phyloP scores from a whole-genome alignment of 2,113 vertebrate genomes.

The Perca schrenkii region DNA sequence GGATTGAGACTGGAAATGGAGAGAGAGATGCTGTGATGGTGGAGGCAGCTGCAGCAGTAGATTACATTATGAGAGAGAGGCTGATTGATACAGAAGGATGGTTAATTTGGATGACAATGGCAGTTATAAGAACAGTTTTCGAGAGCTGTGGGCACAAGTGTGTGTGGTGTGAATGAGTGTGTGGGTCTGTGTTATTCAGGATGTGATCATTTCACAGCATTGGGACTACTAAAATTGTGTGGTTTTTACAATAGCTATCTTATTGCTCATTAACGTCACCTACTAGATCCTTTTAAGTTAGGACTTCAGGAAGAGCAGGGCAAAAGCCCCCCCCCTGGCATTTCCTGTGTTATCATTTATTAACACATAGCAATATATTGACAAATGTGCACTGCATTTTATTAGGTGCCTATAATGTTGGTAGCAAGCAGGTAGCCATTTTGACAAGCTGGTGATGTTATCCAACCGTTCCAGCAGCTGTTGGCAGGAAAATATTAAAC shows the following conservation, averaged over 20 bases:
- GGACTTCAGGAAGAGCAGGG: neutral
- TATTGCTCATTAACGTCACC: constrained; percentile 3
- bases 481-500: constrained; percentile 17
- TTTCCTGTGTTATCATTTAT: neutral
- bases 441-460: neutral
- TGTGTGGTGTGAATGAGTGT: constrained; percentile 34
- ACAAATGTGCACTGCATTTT: neutral
- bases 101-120: constrained; percentile 47
- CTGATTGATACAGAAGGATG: constrained; percentile 49
- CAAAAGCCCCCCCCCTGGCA: neutral
- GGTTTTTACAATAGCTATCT: neutral
- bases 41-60: constrained; percentile 55
- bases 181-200: constrained; percentile 6
- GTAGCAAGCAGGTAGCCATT: neutral
- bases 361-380: neutral
- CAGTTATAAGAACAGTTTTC: constrained; percentile 29
- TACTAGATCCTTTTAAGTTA: neutral
- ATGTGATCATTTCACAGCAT: neutral
- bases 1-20: constrained; percentile 45
- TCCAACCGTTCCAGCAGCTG: constrained; percentile 8
- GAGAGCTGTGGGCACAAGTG: constrained; percentile 7
- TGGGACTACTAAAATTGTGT: neutral
- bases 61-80: constrained; percentile 49
- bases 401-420: neutral
- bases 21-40: constrained; percentile 32